Evolutionary conservation across 2,888 invertebrate species (phyloP).

Genomic region (Phyllotreta striolata): DNA sequence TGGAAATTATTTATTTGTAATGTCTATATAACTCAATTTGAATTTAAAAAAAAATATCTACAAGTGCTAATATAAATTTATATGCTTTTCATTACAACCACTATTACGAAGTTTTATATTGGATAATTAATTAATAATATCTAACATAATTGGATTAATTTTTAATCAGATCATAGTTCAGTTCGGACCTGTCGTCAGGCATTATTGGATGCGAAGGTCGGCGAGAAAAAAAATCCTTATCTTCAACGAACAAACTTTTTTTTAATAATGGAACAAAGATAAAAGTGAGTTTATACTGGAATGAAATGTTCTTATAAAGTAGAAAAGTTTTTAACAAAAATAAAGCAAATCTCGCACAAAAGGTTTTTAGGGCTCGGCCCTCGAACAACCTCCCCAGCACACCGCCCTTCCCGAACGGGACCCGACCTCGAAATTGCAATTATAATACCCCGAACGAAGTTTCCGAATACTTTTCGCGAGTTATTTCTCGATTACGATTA

Average conservation of each 20-base stretch:
- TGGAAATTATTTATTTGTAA: too few relatives aligned
- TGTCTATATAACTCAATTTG: too few relatives aligned
- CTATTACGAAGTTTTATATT: too few relatives aligned
- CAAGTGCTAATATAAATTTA: too few relatives aligned
- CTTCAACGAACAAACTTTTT: conserved; percentile 50
- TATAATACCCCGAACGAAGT: conserved; percentile 50
- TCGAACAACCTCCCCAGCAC: conserved; percentile 17
- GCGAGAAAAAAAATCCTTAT: conserved; percentile 26
- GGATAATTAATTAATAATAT: too few relatives aligned
- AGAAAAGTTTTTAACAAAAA: conserved; percentile 55
- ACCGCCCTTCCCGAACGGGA: conserved; percentile 43
- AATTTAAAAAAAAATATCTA: too few relatives aligned
- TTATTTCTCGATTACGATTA: conserved; percentile 37
- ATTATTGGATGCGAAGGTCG: not conserved
- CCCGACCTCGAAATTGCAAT: conserved; percentile 53
- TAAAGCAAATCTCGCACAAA: conserved; percentile 51
- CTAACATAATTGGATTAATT: too few relatives aligned
- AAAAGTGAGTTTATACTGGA: conserved; percentile 56
- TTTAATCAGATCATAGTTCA: not conserved
- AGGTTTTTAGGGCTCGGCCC: conserved; percentile 40
- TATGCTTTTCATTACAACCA: too few relatives aligned
- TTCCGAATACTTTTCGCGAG: conserved; percentile 48
- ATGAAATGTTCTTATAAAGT: conserved; percentile 56
- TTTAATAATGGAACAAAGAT: conserved; percentile 56
- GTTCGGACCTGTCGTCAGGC: not conserved